Base-by-base conservation (phyloP, 1,140 invertebrate species). In the Phocides pigmalion region DNA sequence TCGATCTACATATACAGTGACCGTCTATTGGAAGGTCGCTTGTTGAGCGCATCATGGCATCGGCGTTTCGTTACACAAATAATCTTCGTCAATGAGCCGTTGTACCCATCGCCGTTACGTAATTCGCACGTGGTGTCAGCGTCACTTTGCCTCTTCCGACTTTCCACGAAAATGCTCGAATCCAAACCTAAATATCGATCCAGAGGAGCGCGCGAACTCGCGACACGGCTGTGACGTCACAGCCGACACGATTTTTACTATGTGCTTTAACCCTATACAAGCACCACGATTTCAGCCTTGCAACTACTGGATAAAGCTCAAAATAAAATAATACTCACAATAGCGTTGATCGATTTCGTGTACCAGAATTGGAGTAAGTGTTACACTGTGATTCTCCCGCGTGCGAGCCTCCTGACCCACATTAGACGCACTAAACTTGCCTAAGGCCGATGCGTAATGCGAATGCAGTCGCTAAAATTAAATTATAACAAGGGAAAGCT, bases 61-160 rank as follows among this genome's bases (percentile, higher is more conserved):
- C 63, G 63, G 46, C 66, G 64, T 63, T 71, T 67, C 64, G 68
- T 73, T 76, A 72, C 72, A 82, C 76, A 82, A 84, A 79, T 81
- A 81, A 83, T 79, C 74, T 82, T 79, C 72, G 80, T 89, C 87
- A 89, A 89, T 89, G 87, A 89, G 77, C 82, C 79, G 76, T 76
- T 69, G 73, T 81, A 71, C 44, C 72, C 71, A 79, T 77, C 67
- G 70, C 15, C 53, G 65, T 87, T 88, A 83, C 80, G 79, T 88
- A 90, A 90, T 75, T 70, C 72, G 77, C 87, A 90, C 87, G 85
- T 90, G 87, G 81, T 76, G 68, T 41, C 76, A 63, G 74, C 80
- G 76, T 72, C 72, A 71, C 64, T 77, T 79, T 68, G 63, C 63
- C 54, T 49, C 66, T 65, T 61, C 81, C 85, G 82, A 84, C 62